These are phyloP conservation scores for Mus spretus DNA, from an alignment of 2,797 vertebrate genomes.

Conservation along the genomic window DNA sequence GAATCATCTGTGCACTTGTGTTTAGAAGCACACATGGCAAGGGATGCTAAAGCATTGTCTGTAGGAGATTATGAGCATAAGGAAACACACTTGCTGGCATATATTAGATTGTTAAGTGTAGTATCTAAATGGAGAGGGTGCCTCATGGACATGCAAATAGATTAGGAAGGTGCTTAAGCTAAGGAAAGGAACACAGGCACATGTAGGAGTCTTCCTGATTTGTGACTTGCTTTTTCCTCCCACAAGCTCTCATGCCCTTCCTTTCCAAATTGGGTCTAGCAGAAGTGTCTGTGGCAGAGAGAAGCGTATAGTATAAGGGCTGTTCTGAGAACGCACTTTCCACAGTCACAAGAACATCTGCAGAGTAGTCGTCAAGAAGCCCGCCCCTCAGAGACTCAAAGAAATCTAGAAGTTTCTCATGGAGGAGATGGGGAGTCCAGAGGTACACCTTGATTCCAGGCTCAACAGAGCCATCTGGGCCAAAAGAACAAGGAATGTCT, in stretches of 20 bases:
- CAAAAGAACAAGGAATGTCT: neutral
- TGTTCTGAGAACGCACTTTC: neutral
- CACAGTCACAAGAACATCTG: too few relatives aligned
- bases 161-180: neutral
- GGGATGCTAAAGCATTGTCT: neutral
- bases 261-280: neutral
- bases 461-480: neutral
- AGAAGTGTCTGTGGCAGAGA: neutral
- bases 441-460: neutral
- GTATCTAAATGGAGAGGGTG: neutral
- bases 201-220: neutral
- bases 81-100: neutral
- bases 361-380: neutral
- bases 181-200: neutral
- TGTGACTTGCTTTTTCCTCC: neutral
- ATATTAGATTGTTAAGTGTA: neutral
- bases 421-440: neutral
- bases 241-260: neutral
- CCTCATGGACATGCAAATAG: neutral
- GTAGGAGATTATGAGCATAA: neutral
- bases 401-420: neutral
- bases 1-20: neutral
- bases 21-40: neutral
- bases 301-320: fast-evolving
- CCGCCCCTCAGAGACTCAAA: neutral